Percentiles rank a stretch among this genome's conserved stretches.
Evolutionary conservation across 2,113 vertebrate species (phyloP).

Genomic region (Corapipo altera): DNA sequence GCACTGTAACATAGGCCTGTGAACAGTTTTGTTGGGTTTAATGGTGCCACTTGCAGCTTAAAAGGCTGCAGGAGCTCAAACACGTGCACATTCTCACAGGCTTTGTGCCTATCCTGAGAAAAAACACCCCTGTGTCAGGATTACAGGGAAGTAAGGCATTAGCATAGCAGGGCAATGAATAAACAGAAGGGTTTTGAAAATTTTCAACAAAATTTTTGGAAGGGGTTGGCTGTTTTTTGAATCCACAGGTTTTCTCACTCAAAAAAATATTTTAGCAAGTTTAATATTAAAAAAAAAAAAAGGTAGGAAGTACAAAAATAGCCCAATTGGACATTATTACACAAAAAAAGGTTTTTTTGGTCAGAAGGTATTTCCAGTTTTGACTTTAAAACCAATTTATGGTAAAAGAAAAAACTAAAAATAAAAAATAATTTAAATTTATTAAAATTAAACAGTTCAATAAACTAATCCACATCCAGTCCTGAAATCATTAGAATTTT

Average conservation of each 20-base stretch:
- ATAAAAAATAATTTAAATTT: background rate
- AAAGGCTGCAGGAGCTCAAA: background rate
- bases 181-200: background rate
- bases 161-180: background rate
- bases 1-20: background rate
- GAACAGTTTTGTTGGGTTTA: background rate
- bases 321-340: rapidly evolving
- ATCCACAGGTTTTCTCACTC: background rate
- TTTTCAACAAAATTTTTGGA: background rate
- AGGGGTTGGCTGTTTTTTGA: background rate
- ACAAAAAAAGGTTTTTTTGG: rapidly evolving
- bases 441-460: background rate
- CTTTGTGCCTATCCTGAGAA: background rate
- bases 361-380: background rate
- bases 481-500: background rate
- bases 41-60: background rate
- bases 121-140: background rate
- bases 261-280: background rate
- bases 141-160: background rate
- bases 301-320: background rate
- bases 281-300: background rate
- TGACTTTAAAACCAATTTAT: background rate
- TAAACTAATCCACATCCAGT: background rate
- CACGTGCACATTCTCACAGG: background rate
- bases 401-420: background rate